These are phyloP conservation scores for Teleiodes luculella DNA, from an alignment of 2,888 invertebrate genomes.

Conservation along the genomic window DNA sequence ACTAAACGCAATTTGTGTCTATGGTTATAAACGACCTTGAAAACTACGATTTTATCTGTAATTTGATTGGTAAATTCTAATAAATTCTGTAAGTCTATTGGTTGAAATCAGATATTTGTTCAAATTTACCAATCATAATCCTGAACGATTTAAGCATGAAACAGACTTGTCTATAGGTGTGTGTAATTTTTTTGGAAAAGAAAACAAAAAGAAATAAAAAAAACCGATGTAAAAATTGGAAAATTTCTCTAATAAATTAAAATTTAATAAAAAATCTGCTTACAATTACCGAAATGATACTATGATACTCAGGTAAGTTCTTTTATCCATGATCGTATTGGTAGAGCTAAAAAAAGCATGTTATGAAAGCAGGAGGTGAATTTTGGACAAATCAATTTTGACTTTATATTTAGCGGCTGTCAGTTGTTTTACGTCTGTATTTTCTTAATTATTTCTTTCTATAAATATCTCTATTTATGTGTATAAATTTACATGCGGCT, in stretches of 20 bases:
- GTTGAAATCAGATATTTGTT: background rate
- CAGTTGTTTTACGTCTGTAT: constrained; percentile 73
- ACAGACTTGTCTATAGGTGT: background rate
- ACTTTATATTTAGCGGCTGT: constrained; percentile 69
- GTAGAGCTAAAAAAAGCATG: background rate
- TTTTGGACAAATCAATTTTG: constrained; percentile 44
- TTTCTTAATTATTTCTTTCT: constrained; percentile 34
- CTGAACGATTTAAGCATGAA: background rate
- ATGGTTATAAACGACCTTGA: background rate
- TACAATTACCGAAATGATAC: constrained; percentile 47
- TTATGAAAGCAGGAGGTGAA: constrained; percentile 19
- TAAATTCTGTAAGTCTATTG: background rate
- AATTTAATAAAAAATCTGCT: constrained; percentile 26
- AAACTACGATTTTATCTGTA: background rate
- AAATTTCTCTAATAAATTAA: constrained; percentile 46
- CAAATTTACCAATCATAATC: background rate
- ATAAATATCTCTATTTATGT: constrained; percentile 32
- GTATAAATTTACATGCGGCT: constrained; percentile 57
- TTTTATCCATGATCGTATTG: background rate
- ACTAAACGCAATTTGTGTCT: background rate
- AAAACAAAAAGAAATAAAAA: constrained; percentile 52
- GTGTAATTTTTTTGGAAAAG: constrained; percentile 2
- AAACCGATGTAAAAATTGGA: constrained; percentile 44
- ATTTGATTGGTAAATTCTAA: background rate
- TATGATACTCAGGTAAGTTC: constrained; percentile 51